Base-by-base conservation (phyloP, 2,797 vertebrate species). In the Clarias platycephalus region DNA sequence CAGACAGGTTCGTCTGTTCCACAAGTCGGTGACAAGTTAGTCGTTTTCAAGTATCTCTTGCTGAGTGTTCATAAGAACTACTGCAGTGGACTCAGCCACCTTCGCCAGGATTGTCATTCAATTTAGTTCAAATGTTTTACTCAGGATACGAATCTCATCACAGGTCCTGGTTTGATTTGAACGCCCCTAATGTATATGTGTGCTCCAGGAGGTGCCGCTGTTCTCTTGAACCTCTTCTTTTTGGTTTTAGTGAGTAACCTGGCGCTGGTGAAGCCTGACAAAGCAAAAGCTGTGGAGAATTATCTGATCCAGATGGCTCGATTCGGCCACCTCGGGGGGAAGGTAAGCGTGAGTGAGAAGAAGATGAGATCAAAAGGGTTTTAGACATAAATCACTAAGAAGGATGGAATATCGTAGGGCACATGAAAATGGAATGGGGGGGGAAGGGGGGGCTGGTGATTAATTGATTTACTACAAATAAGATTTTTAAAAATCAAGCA, bases 221-320 rank as follows among this genome's bases (percentile, higher is more conserved):
- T 75, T 66, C 49, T 63, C 7, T 53, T 57, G 12, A 71, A 74
- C 40, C 34, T 68, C 67, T 1, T 34, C 58, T 53, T 0, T 83
- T 37, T 77, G 1, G 8, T 85, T 88, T 67, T 91, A 99, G 98
- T 99, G 93, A 99, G 94, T 93, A 99, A 98, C 89, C 95, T 99
- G 92, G 98, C 97, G 80, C 94, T 99, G 93, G 98, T 99, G 88
- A 99, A 99, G 90, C 98, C 98, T 34, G 98, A 99, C 83, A 99
- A 99, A 92, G 97, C 97, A 88, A 97, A 96, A 90, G 96, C 96
- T 49, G 97, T 99, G 85, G 98, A 99, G 91, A 98, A 98, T 93
- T 99, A 99, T 89, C 96, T 99, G 55, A 99, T 99, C 92, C 97
- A 99, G 91, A 98, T 98, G 97, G 97, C 97, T 88, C 96, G 95